Conservation (phyloP, 2,797 vertebrate species). For the Psittacula derbiana region DNA sequence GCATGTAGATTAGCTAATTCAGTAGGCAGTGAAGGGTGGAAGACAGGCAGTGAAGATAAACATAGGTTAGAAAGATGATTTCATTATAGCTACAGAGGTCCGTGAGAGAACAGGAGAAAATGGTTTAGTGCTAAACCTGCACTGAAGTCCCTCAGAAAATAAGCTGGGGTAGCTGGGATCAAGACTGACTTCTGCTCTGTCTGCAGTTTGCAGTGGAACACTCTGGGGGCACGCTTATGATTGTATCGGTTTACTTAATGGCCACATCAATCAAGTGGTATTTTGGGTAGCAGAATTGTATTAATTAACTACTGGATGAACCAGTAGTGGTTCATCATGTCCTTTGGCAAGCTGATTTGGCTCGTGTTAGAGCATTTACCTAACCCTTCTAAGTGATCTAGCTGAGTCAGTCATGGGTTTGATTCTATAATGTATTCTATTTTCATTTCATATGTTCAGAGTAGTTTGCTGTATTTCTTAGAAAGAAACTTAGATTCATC, state of each 20-base stretch:
- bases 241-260: background rate
- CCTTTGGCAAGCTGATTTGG: background rate
- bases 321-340: background rate
- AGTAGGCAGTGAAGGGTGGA: background rate
- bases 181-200: background rate
- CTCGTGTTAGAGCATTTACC: background rate
- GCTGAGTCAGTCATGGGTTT: background rate
- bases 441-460: background rate
- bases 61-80: background rate
- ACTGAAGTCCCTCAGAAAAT: background rate
- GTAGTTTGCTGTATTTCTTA: background rate
- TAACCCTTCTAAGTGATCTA: background rate
- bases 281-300: background rate
- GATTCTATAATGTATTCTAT: background rate
- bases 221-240: rapidly evolving
- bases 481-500: background rate
- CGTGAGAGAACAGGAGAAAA: background rate
- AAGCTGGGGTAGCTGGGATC: background rate
- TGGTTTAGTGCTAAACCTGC: background rate
- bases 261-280: rapidly evolving
- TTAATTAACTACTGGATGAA: background rate
- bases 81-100: background rate
- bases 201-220: background rate
- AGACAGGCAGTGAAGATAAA: background rate
- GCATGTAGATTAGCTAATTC: background rate